Percentiles rank a stretch among this genome's conserved stretches.
phyloP scores from a whole-genome alignment of 1,140 invertebrate species.

The Samia ricini region DNA sequence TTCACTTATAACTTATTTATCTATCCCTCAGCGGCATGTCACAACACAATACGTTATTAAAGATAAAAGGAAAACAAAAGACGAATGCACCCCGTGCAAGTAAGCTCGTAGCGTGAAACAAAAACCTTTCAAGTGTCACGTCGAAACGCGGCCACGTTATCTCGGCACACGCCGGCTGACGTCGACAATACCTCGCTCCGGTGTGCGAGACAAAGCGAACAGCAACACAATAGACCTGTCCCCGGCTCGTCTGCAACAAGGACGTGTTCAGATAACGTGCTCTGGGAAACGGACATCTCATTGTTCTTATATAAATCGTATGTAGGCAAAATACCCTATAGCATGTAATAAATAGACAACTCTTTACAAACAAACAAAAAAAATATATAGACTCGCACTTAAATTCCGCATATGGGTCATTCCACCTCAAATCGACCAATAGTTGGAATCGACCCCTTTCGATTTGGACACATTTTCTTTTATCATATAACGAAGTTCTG shows the following conservation, averaged over 20 bases:
- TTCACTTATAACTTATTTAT: too few species aligned
- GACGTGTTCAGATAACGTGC: constrained; percentile 1
- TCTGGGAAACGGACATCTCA: background rate
- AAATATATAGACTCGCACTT: too few species aligned
- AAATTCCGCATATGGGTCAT: too few species aligned
- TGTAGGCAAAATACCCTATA: too few species aligned
- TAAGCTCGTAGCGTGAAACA: background rate
- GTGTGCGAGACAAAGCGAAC: background rate
- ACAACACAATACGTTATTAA: background rate
- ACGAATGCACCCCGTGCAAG: too few species aligned
- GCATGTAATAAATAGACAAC: background rate
- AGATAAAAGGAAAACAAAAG: background rate
- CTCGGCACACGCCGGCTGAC: background rate
- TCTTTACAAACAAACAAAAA: background rate
- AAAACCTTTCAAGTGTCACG: background rate
- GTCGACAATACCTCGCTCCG: background rate
- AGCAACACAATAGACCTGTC: too few species aligned
- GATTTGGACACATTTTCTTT: too few species aligned
- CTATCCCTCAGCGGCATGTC: background rate
- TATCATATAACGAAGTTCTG: too few species aligned
- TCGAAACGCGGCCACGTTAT: background rate
- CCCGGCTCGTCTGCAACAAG: background rate
- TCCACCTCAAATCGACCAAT: too few species aligned
- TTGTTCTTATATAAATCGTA: background rate
- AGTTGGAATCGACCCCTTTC: too few species aligned